Base-by-base conservation (phyloP, 2,797 vertebrate genomes). In the Tympanoctomys barrerae region DNA sequence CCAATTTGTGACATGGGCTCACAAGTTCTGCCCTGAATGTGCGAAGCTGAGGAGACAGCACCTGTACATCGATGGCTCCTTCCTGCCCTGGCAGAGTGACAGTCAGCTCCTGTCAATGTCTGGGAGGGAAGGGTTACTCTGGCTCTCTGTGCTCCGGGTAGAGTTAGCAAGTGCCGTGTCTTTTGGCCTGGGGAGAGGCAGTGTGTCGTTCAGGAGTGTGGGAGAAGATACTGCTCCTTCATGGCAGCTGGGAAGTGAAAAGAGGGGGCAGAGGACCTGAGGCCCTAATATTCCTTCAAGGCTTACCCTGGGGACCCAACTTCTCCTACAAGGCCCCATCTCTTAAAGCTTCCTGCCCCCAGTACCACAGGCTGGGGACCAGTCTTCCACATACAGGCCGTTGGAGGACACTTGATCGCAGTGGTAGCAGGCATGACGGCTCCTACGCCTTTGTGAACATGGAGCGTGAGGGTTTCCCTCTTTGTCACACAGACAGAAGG, bases 1-100 rank as follows among this genome's bases (percentile, higher is more conserved):
- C 49, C 71, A 0, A 0, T 33, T 21, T 59, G n/a, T 89, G 66
- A 66, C 61, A 49, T 31, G 36, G 49, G 7, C 31, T 33, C 21
- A 6, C 33, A 49, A 71, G 28, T 52, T n/a, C 61, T 42, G 7
- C 6, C 0, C 6, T 0, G 24, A 10, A 16, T 1, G 1, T 1
- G 19, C 16, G 49, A 59, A 14, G 18, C 2, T 80, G 80, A 59
- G 77, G 82, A 84, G 77, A 36, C 0, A 42, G 62, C 33, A 0
- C 10, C 0, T 16, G 12, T 26, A 8, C 3, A 1, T 66, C n/a
- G 22, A 61, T n/a, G 7, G 2, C 73, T 77, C 75, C 36, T 31
- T 84, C 28, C 71, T 18, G 2, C 16, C 39, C 22, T 28, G 39
- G 24, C 5, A 36, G 5, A 12, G 36, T 42, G 21, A 46, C 24